Evolutionary conservation across 1,140 invertebrate genomes (phyloP), one percentile per base, ranked within the genome.

Genomic region (Atopsyche davidsoni): DNA sequence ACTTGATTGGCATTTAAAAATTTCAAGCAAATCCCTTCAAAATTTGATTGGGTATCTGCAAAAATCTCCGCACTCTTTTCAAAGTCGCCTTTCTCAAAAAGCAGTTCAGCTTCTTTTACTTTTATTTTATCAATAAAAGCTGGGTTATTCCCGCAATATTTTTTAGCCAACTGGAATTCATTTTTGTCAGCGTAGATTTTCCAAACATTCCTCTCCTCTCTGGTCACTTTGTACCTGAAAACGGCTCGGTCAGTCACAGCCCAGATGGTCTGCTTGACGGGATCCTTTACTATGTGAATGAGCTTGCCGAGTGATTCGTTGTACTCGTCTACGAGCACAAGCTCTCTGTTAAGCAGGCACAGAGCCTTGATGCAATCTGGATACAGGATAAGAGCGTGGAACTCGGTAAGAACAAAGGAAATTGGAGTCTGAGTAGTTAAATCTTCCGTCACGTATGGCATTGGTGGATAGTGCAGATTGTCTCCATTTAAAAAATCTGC

Each of bases 21-120:
- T 67, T 96, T 96, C 0, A 98, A 73, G 25, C 91, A 89, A 17
- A 97, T 81, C 63, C 92, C 89, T 75, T 97, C 94, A 69, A 98
- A 97, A 10, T 90, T 89, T n/a, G 84, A 85, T 59, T 89, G 80
- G 0, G 91, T 93, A 60, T 91, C 81, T 0, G 94, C 91, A 70
- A 87, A 97, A 46, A 88, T 80, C 51, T 84, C 70, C 0, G 94
- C 95, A 69, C 92, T 93, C 57, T 83, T 79, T 50, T 87, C 79
- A 62, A 86, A 94, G 69, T 88, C 76, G 56, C 85, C 82, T 55
- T 85, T 79, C 19, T 81, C 77, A 63, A 96, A 97, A 7, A 88
- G 75, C 59, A 88, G 77, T 60, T 96, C 90, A 0, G 94, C 94
- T 71, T 97, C 88, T 67, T 88, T 87, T 1, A 87, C 82, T 4